Evolutionary conservation across 2,888 invertebrate genomes (phyloP), one percentile per base, ranked within the genome.

Genomic region (Caenorhabditis sp.): DNA sequence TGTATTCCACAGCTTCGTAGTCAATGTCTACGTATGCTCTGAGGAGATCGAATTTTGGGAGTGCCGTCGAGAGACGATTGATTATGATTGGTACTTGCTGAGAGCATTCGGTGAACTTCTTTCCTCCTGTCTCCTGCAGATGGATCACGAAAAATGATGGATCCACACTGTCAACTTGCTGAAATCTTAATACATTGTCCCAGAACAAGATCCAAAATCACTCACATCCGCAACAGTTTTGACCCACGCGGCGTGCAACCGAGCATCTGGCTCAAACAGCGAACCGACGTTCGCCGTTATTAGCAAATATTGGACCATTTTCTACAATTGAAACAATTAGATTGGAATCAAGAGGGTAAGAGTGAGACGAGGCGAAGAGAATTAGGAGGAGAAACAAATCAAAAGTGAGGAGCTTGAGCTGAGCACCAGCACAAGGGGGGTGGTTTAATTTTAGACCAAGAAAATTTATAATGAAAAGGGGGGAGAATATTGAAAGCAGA

Each of bases 281-380:
- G 90, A 90, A 22, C 91, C 91, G 14, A 91, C 89, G 84, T 91
- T 91, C 26, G 91, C 90, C 49, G 91, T 91, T 61, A 91, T 86
- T 35, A 91, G 84, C 49, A 90, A 84, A 68, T 66, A 80, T 61
- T 76, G 68, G 58, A 74, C 51, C 84, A 84, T 84, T 24, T 35
- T 54, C 68, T 35, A 16, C 47, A 66, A 31, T 41, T 44, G 28
- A 19, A 24, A 58, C n/a, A 64, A 10, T 47, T 28, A 10, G 31
- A 14, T 47, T 38, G 38, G 12, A 38, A 38, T 38, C 12, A 7
- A 38, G 54, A 64, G 5, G 35, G 16, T 41, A 38, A 73, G 31
- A 68, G 26, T 19, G 19, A 44, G 41, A 38, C 8, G 44, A 74
- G n/a, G n/a, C n/a, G n/a, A n/a, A n/a, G 49, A 74, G 38, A 54